Percentiles rank a stretch among this genome's conserved stretches.
Evolutionary conservation across 2,797 vertebrate genomes (phyloP).

Genomic region (Ptychadena robeensis): DNA sequence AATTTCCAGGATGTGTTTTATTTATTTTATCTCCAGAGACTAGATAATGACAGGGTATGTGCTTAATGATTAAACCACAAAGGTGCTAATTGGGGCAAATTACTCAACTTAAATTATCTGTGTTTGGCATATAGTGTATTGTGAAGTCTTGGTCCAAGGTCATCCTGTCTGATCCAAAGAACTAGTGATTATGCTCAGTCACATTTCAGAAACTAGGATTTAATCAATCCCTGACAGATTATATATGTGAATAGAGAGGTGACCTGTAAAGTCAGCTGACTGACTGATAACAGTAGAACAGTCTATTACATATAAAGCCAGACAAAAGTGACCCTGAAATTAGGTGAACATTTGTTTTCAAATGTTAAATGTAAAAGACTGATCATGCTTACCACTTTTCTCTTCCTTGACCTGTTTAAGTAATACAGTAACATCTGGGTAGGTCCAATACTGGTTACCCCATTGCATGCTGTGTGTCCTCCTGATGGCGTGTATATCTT

Average conservation of each 20-base stretch:
- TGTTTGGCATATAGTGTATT: neutral
- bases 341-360: too few relatives aligned
- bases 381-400: too few relatives aligned
- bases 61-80: slow-evolving; percentile 9
- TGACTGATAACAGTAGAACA: too few relatives aligned
- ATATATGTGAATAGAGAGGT: neutral
- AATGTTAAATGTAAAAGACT: too few relatives aligned
- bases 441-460: too few relatives aligned
- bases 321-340: too few relatives aligned
- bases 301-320: too few relatives aligned
- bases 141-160: neutral
- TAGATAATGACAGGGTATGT: neutral
- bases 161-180: neutral
- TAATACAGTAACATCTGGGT: too few relatives aligned
- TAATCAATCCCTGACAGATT: neutral
- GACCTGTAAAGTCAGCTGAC: neutral
- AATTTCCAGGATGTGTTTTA: neutral
- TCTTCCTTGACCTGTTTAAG: too few relatives aligned
- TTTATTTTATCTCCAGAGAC: neutral
- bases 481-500: too few relatives aligned
- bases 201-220: neutral
- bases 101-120: neutral
- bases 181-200: neutral
- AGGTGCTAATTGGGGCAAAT: neutral
- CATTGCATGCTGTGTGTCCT: too few relatives aligned